A percentile compares a stretch with the other conserved stretches of the same genome.
Conservation (phyloP, 2,113 vertebrate genomes). For the Oenanthe oenanthe region DNA sequence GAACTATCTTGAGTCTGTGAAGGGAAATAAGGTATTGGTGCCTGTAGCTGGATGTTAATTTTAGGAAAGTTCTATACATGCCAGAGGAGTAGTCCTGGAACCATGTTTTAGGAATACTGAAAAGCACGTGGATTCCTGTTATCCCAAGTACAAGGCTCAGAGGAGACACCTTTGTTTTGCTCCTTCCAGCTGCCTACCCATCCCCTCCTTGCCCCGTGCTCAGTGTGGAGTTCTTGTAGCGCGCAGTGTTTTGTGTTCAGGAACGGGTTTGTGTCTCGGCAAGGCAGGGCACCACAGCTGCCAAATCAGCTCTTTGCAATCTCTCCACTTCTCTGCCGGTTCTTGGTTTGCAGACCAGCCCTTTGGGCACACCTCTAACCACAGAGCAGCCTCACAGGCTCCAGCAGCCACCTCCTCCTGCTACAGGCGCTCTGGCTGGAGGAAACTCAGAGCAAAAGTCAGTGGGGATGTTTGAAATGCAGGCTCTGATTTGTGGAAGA, state of each 20-base stretch:
- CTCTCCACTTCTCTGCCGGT: neutral
- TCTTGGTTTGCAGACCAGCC: neutral
- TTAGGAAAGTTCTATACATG: neutral
- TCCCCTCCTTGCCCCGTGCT: neutral
- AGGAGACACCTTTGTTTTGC: neutral
- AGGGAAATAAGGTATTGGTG: neutral
- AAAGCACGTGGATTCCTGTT: neutral
- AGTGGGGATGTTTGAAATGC: neutral
- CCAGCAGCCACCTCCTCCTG: neutral
- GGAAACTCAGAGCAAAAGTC: neutral
- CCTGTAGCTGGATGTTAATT: neutral
- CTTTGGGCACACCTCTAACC: neutral
- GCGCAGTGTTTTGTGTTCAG: neutral
- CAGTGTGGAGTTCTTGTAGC: neutral
- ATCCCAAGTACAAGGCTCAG: neutral
- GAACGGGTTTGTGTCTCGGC: neutral
- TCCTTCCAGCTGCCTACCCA: neutral
- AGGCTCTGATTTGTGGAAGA: neutral
- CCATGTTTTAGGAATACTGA: neutral
- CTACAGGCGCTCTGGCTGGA: neutral
- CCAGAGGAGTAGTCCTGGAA: neutral
- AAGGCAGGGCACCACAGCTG: neutral
- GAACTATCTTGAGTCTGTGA: neutral
- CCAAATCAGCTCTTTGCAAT: neutral
- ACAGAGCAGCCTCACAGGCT: neutral